Evolutionary conservation across 2,888 invertebrate genomes (phyloP).

Genomic region (Microctonus hyperodae): DNA sequence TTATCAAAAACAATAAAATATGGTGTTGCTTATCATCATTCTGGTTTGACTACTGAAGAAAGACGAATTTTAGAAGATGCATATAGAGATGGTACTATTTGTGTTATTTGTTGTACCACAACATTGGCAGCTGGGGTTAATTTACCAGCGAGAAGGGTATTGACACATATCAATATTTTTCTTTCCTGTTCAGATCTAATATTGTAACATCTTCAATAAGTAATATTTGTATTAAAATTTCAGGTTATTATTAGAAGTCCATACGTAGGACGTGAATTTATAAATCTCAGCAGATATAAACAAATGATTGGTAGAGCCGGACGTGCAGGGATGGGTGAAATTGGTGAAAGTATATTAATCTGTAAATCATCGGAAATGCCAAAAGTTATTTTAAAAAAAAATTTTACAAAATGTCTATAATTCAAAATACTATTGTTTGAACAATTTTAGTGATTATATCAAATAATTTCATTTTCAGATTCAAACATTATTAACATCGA

Average conservation of each 20-base stretch:
- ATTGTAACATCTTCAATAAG: not conserved
- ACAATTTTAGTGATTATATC: not conserved
- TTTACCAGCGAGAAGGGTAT: constrained; percentile 85
- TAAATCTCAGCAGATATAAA: constrained; percentile 83
- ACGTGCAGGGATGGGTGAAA: constrained; percentile 82
- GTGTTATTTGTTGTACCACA: constrained; percentile 92
- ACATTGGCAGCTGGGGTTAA: constrained; percentile 98
- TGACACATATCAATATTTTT: not conserved
- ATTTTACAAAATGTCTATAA: not conserved
- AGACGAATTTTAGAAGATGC: constrained; percentile 83
- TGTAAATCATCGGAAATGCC: constrained; percentile 70
- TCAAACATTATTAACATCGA: constrained; percentile 68
- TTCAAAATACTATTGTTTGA: not conserved
- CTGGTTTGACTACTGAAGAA: constrained; percentile 89
- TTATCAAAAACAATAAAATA: constrained; percentile 74
- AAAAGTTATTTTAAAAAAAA: constrained; percentile 55
- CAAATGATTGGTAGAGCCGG: constrained; percentile 98
- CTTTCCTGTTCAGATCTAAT: not conserved
- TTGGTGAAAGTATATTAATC: constrained; percentile 89
- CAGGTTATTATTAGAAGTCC: constrained; percentile 84
- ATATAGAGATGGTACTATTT: constrained; percentile 82
- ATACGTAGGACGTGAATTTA: constrained; percentile 76
- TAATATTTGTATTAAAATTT: constrained; percentile 16
- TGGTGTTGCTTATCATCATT: constrained; percentile 95
- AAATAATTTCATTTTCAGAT: constrained; percentile 54